phyloP scores from a whole-genome alignment of 2,113 vertebrate genomes.

The Anthoscopus minutus region DNA sequence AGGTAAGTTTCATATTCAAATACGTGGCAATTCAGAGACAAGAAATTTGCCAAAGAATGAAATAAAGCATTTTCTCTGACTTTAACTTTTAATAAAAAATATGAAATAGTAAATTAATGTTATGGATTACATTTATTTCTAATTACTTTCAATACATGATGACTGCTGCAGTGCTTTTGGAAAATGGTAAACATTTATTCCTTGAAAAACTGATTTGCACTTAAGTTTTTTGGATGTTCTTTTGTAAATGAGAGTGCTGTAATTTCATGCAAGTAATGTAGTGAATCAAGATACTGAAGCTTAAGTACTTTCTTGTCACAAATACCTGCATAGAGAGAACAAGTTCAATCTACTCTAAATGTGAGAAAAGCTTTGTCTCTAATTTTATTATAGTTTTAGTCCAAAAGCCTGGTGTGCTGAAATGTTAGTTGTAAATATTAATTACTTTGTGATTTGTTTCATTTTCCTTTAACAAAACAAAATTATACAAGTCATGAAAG shows the following conservation, averaged over 20 bases:
- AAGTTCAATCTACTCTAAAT: not conserved
- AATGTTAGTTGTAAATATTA: not conserved
- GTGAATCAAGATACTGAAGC: not conserved
- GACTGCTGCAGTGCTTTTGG: not conserved
- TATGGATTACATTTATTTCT: not conserved
- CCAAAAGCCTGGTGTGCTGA: not conserved
- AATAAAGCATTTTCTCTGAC: not conserved
- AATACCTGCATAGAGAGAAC: not conserved
- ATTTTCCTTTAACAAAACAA: not conserved
- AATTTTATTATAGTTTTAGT: not conserved
- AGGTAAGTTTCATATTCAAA: not conserved
- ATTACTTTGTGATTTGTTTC: not conserved
- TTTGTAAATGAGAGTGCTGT: not conserved
- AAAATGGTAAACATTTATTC: not conserved
- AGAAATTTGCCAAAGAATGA: not conserved
- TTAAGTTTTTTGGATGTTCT: not conserved
- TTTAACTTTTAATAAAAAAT: not conserved
- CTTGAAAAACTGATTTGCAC: not conserved
- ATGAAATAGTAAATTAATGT: not conserved
- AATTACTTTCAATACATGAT: not conserved
- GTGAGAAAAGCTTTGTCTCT: not conserved
- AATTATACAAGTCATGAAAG: not conserved
- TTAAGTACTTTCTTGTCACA: not conserved
- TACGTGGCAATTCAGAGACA: not conserved
- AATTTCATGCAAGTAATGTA: not conserved